Evolutionary conservation across 2,888 invertebrate species (phyloP).

Genomic region (Brachypalpus laphriformis): DNA sequence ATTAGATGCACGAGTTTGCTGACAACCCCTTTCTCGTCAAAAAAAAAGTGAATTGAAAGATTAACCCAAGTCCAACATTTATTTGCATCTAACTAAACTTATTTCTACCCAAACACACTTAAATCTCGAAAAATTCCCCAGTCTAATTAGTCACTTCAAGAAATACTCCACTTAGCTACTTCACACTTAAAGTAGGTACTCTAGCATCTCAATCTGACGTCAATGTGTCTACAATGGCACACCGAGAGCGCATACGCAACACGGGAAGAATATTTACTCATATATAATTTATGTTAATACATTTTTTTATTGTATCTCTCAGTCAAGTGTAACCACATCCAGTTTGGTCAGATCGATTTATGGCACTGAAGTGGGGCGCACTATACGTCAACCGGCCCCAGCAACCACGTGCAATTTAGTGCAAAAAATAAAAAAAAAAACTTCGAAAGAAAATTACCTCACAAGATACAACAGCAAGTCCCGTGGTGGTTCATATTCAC

Average conservation of each 20-base stretch:
- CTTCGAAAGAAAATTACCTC: slow-evolving; percentile 83
- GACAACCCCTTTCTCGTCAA: not conserved
- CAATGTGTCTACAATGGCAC: slow-evolving; percentile 61
- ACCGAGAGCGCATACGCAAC: slow-evolving; percentile 13
- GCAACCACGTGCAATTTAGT: not conserved
- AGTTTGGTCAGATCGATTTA: slow-evolving; percentile 44
- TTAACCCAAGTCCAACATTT: slow-evolving; percentile 7
- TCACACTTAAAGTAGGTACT: slow-evolving; percentile 29
- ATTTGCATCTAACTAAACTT: slow-evolving; percentile 22
- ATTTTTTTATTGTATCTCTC: not conserved
- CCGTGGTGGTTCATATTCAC: slow-evolving; percentile 85
- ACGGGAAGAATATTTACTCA: slow-evolving; percentile 26
- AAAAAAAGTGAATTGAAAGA: slow-evolving; percentile 24
- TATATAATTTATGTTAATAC: slow-evolving; percentile 18
- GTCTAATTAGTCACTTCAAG: slow-evolving; percentile 31
- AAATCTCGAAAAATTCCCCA: not conserved
- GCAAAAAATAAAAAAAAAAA: slow-evolving; percentile 3
- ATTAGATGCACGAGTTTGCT: not conserved
- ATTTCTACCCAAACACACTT: not conserved
- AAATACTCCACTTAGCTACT: slow-evolving; percentile 26
- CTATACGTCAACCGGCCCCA: not conserved
- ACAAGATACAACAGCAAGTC: slow-evolving; percentile 86
- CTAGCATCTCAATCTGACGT: slow-evolving; percentile 49
- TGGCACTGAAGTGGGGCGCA: slow-evolving; percentile 37
- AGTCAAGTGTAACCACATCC: slow-evolving; percentile 69